Conservation (phyloP, 2,888 invertebrate genomes). For the Esperia sulphurella region DNA sequence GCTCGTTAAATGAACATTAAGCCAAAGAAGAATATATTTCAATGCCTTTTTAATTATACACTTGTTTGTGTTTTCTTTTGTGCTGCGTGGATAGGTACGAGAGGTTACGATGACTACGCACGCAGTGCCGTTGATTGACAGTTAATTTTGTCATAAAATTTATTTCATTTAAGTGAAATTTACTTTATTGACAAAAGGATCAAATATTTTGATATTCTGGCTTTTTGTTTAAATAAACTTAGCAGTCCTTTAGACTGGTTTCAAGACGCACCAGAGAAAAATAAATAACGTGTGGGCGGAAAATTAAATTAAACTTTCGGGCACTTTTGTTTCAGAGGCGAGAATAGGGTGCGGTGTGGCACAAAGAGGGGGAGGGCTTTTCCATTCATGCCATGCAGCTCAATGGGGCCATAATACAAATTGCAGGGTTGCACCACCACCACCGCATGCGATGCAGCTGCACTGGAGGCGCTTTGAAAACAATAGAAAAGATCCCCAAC, state of each 20-base stretch:
- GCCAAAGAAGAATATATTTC: conserved; percentile 14
- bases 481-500: too few species aligned
- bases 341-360: conserved; percentile 21
- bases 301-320: conserved; percentile 3
- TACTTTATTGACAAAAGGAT: too few species aligned
- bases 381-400: conserved; percentile 39
- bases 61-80: conserved; percentile 17
- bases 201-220: too few species aligned
- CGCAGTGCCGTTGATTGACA: conserved; percentile 7
- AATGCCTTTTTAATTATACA: conserved; percentile 24
- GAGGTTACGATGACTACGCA: conserved; percentile 6
- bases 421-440: conserved; percentile 38
- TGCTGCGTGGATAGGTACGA: conserved; percentile 2
- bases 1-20: conserved; percentile 28
- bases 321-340: conserved; percentile 6
- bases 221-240: too few species aligned
- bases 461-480: too few species aligned
- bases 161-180: too few species aligned
- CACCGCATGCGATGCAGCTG: conserved; percentile 12
- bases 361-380: conserved; percentile 18
- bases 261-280: too few species aligned
- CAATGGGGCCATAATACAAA: conserved; percentile 48
- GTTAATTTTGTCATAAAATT: conserved; percentile 4
- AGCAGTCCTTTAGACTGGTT: too few species aligned
- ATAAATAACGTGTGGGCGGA: background rate